Evolutionary conservation across 1,140 invertebrate genomes (phyloP).

Genomic region (Bombus affinis): DNA sequence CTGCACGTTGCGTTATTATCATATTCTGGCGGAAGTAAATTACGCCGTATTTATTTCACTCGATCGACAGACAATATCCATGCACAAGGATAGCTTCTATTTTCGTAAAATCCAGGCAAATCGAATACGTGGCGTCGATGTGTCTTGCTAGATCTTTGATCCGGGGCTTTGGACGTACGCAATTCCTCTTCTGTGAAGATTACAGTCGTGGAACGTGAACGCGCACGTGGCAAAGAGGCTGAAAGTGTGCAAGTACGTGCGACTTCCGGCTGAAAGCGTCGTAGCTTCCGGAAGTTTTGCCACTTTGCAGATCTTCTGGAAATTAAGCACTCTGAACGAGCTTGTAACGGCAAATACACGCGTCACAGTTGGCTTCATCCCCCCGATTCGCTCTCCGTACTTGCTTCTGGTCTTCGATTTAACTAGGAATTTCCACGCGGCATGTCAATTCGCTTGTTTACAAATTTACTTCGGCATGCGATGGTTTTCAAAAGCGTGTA

Average conservation of each 20-base stretch:
- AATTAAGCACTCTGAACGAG: slow-evolving; percentile 14
- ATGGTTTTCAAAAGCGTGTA: slow-evolving; percentile 29
- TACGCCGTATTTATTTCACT: not conserved
- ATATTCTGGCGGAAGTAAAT: not conserved
- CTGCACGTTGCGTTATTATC: too few species aligned
- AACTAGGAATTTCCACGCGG: slow-evolving; percentile 47
- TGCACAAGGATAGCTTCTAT: not conserved
- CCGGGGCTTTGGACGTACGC: too few species aligned
- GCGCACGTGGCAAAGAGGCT: not conserved
- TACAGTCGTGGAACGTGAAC: not conserved
- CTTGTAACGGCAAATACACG: slow-evolving; percentile 7
- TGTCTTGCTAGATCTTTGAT: not conserved
- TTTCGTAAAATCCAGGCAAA: not conserved
- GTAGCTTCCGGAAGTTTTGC: slow-evolving; percentile 18
- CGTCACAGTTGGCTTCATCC: not conserved
- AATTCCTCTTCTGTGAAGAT: not conserved
- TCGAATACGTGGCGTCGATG: not conserved
- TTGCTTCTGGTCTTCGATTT: not conserved
- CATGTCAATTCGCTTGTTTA: slow-evolving; percentile 51
- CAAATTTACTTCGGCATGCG: slow-evolving; percentile 16
- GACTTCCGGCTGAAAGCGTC: slow-evolving; percentile 19
- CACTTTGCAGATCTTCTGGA: slow-evolving; percentile 13
- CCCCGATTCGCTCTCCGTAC: too few species aligned
- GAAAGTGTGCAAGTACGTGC: not conserved
- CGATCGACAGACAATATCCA: not conserved